Base-by-base conservation (phyloP, 2,113 vertebrate species). In the Ctenomys sociabilis region DNA sequence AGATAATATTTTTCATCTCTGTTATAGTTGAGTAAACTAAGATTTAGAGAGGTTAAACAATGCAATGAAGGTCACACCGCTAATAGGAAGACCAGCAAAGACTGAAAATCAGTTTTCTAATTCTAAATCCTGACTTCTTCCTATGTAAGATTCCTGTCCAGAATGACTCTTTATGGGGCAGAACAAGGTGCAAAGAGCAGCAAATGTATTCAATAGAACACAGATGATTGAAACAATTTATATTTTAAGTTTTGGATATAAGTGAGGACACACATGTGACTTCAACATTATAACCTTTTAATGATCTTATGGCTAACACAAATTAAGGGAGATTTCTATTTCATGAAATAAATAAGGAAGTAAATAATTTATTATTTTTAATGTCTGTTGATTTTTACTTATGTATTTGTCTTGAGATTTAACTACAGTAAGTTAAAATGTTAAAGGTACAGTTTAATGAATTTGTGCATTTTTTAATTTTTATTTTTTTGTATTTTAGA, bases 11-110 rank as follows among this genome's bases (percentile, higher is more conserved):
- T 95, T 88, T 57, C n/a, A 57, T 85, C 24, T 16, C 28, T 59
- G 85, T 96, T 91, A 17, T 64, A 78, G 96, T 40, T 86, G 90
- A 72, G 13, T 52, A 90, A 91, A 80, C 14, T 78, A 78, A 91
- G 80, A 89, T 77, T 84, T 73, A 52, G 52, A 70, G 57, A 94
- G 75, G 57, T 72, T 72, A 81, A 32, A n/a, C 77, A 17, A 88
- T 85, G 52, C 92, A 93, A 0, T 0, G 49, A 83, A 49, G 16
- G 24, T 63, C 72, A 73, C 45, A 85, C 78, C 87, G 43, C 87
- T 95, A 86, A 82, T 57, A 28, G 54, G 54, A 2, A 57, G 57
- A 7, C 57, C 17, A 64, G 28, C 17, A 75, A 72, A 85, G 5
- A 70, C 88, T 96, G 40, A 82, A 85, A 90, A 92, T 49, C 84